These are phyloP conservation scores for Colossoma macropomum DNA, from an alignment of 2,113 vertebrate genomes.

Conservation along the genomic window DNA sequence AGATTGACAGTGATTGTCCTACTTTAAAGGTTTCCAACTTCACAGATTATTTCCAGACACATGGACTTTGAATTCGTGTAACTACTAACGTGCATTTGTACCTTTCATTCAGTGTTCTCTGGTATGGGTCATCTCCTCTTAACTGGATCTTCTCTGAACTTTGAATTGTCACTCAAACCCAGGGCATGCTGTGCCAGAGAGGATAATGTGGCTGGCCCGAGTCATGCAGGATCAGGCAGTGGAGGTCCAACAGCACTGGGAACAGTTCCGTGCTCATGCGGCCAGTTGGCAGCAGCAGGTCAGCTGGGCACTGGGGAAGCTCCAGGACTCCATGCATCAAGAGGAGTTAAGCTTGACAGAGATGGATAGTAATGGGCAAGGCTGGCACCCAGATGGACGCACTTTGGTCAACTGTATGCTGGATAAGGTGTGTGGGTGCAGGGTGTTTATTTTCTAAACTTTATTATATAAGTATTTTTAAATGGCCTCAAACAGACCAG, in stretches of 20 bases:
- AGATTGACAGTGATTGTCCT: background rate
- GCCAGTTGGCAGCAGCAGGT: slow-evolving; percentile 85
- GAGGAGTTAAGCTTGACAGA: slow-evolving; percentile 79
- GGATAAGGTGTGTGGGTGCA: slow-evolving; percentile 53
- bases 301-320: slow-evolving; percentile 81
- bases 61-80: background rate
- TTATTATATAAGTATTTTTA: background rate
- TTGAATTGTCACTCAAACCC: slow-evolving; percentile 18
- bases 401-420: slow-evolving; percentile 78
- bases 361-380: slow-evolving; percentile 73
- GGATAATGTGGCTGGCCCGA: slow-evolving; percentile 78
- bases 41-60: background rate
- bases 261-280: slow-evolving; percentile 74
- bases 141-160: background rate
- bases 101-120: background rate
- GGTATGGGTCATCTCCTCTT: background rate
- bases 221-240: slow-evolving; percentile 81
- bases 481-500: background rate
- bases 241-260: slow-evolving; percentile 84
- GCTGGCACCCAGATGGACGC: slow-evolving; percentile 79
- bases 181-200: slow-evolving; percentile 83
- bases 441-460: background rate
- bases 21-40: background rate
- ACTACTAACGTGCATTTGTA: background rate
- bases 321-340: slow-evolving; percentile 80